phyloP scores from a whole-genome alignment of 2,888 invertebrate genomes.

The Rhagonycha lutea region DNA sequence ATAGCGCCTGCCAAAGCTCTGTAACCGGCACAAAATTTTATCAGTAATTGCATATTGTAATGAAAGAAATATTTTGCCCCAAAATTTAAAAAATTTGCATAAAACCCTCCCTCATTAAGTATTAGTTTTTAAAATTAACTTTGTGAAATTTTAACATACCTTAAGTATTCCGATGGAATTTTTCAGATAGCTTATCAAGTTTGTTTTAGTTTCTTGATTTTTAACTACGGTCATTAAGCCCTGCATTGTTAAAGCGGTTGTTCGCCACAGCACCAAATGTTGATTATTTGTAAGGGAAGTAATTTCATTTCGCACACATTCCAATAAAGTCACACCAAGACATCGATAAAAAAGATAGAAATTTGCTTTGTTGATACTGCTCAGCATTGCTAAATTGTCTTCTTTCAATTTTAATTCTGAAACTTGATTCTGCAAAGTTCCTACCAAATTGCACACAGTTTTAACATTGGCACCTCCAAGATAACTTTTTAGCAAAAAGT shows the following conservation, averaged over 20 bases:
- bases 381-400: conserved; percentile 63
- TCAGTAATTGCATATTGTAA: no score
- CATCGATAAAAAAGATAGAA: conserved; percentile 71
- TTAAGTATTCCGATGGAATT: conserved; percentile 70
- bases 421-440: conserved; percentile 59
- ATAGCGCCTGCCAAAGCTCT: no score
- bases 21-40: no score
- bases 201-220: conserved; percentile 64
- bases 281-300: conserved; percentile 61
- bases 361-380: conserved; percentile 68
- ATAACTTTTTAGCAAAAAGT: conserved; percentile 68
- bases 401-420: conserved; percentile 61
- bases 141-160: conserved; percentile 25
- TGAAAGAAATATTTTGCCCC: no score
- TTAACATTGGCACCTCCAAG: conserved; percentile 63
- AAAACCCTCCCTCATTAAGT: no score
- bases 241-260: conserved; percentile 64
- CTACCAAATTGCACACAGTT: conserved; percentile 63
- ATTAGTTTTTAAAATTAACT: neutral
- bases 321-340: conserved; percentile 65
- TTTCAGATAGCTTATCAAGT: conserved; percentile 66
- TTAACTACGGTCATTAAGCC: conserved; percentile 69
- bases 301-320: conserved; percentile 59
- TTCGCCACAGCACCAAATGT: conserved; percentile 69
- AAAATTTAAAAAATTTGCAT: no score